Conservation (phyloP, 2,888 invertebrate genomes). For the Tachina grossa region DNA sequence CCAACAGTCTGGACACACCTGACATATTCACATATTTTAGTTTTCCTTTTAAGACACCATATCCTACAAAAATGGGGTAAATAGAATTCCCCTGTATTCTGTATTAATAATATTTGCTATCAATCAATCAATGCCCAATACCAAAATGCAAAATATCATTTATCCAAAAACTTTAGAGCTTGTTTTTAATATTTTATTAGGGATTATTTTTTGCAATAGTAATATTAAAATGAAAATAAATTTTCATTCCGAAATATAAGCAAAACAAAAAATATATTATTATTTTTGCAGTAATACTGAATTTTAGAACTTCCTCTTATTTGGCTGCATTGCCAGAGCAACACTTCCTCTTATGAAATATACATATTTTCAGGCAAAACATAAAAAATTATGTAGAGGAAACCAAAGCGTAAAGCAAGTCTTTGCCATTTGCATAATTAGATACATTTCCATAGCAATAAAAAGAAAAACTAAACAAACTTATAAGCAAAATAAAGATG, state of each 20-base stretch:
- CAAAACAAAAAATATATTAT: conserved; percentile 23
- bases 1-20: no score
- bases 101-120: no score
- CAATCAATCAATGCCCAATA: background rate
- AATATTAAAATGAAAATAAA: background rate
- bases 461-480: conserved; percentile 12
- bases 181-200: background rate
- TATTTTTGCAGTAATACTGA: conserved; percentile 30
- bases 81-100: no score
- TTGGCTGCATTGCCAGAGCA: conserved; percentile 43
- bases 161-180: background rate
- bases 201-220: background rate
- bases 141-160: background rate
- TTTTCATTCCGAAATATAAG: conserved; percentile 29
- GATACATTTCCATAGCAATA: conserved; percentile 66
- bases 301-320: conserved; percentile 48
- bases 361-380: conserved; percentile 3
- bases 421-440: conserved; percentile 74
- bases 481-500: background rate
- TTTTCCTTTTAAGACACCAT: no score
- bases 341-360: conserved; percentile 48
- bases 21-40: no score
- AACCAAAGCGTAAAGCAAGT: conserved; percentile 68
- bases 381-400: conserved; percentile 25
- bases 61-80: no score